These are phyloP conservation scores for Zaprionus lineosus DNA, from an alignment of 2,888 invertebrate species.

Conservation along the genomic window DNA sequence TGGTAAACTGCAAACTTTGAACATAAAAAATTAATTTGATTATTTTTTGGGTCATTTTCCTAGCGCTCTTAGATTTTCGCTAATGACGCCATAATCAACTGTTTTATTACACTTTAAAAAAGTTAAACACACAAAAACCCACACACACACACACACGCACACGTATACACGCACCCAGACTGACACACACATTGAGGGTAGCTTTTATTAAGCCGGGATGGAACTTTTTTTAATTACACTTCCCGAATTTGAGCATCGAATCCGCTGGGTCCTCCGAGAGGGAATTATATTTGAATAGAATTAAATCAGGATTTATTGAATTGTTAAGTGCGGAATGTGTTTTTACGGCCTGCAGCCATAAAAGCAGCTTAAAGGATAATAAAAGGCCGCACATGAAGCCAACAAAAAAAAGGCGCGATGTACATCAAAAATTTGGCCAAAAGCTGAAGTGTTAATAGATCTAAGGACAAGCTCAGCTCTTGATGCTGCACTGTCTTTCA, in stretches of 20 bases:
- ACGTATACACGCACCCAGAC: background rate
- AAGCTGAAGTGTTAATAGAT: too few relatives aligned
- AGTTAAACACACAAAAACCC: slow-evolving; percentile 45
- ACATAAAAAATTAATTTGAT: slow-evolving; percentile 78
- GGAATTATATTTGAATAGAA: slow-evolving; percentile 41
- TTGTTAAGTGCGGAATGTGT: slow-evolving; percentile 32
- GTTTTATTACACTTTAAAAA: slow-evolving; percentile 74
- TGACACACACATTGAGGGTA: slow-evolving; percentile 26
- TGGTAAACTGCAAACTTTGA: slow-evolving; percentile 68
- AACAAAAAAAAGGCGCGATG: background rate
- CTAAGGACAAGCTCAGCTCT: too few relatives aligned
- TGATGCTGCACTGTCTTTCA: too few relatives aligned
- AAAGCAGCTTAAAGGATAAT: slow-evolving; percentile 15
- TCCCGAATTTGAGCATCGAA: slow-evolving; percentile 20
- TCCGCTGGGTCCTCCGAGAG: slow-evolving; percentile 7
- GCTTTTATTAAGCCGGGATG: slow-evolving; percentile 52
- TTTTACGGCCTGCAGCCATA: slow-evolving; percentile 21
- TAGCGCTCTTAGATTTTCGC: slow-evolving; percentile 51
- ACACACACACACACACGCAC: slow-evolving; percentile 5
- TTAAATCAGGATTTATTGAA: slow-evolving; percentile 49
- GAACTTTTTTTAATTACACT: slow-evolving; percentile 68
- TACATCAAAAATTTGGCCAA: too few relatives aligned
- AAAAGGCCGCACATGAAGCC: background rate
- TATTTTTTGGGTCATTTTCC: slow-evolving; percentile 39
- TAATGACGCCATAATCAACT: slow-evolving; percentile 78